Evolutionary conservation across 2,113 vertebrate species (phyloP).

Genomic region (Myotis lucifugus): DNA sequence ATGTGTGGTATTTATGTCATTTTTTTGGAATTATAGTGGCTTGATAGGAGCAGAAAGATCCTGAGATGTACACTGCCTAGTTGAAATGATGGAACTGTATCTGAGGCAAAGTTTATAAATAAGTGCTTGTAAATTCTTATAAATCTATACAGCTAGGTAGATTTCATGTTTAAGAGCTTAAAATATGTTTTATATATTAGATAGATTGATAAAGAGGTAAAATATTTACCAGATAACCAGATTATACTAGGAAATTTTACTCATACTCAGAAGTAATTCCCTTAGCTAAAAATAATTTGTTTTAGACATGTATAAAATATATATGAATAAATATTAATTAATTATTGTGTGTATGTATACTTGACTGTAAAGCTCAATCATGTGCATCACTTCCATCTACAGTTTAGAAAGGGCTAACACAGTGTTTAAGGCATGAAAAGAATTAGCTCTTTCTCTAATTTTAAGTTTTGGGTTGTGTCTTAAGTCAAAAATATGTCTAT

Average conservation of each 20-base stretch:
- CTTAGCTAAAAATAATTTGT: not conserved
- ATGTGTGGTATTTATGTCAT: not conserved
- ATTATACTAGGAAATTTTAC: not conserved
- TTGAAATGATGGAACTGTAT: not conserved
- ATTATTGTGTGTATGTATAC: not conserved
- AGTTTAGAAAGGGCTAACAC: not conserved
- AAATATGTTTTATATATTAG: not conserved
- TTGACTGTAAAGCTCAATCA: not conserved
- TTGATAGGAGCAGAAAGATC: not conserved
- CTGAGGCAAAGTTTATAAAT: not conserved
- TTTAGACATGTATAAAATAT: not conserved
- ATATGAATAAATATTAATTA: not conserved
- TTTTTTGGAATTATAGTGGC: not conserved
- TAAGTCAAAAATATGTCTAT: not conserved
- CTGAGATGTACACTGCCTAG: not conserved
- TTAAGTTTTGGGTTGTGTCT: not conserved
- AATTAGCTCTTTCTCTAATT: not conserved
- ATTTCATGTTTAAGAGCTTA: not conserved
- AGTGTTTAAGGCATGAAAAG: not conserved
- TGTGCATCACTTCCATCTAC: not conserved
- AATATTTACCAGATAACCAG: not conserved
- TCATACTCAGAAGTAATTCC: not conserved
- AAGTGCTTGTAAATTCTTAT: not conserved
- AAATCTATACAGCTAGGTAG: not conserved
- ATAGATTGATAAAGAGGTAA: not conserved